A percentile compares a stretch with the other conserved stretches of the same genome.
These are phyloP conservation scores for Coelopa pilipes DNA, from an alignment of 2,888 invertebrate genomes.

Conservation along the genomic window DNA sequence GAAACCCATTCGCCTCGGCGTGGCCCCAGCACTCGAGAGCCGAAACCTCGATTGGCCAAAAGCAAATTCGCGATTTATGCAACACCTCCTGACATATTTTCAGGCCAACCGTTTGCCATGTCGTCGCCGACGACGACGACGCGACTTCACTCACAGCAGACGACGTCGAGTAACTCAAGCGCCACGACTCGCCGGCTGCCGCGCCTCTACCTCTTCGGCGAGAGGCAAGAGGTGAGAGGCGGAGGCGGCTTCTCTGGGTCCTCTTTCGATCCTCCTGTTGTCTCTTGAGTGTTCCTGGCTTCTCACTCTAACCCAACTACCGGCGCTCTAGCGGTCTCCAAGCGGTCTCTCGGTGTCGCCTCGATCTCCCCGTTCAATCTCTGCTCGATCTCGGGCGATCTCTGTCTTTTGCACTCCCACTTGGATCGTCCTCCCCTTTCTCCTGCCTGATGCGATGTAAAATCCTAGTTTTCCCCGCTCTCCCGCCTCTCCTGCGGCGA, in stretches of 20 bases:
- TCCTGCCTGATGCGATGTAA: constrained; percentile 11
- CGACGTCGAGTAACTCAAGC: background rate
- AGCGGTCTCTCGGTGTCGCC: background rate
- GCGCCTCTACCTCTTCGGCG: background rate
- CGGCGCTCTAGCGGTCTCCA: background rate
- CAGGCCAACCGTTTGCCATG: constrained; percentile 43
- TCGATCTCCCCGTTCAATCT: too few species aligned
- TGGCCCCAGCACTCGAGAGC: background rate
- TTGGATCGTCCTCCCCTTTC: background rate
- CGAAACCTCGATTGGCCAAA: background rate
- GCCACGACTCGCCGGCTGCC: constrained; percentile 11
- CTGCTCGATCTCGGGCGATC: too few species aligned
- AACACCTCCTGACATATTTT: constrained; percentile 52
- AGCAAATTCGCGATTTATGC: constrained; percentile 47
- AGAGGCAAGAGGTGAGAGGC: background rate
- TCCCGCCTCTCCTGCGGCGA: constrained; percentile 5
- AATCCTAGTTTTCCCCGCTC: background rate
- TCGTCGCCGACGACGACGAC: constrained; percentile 37
- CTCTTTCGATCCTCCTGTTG: background rate
- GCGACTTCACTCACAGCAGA: constrained; percentile 23
- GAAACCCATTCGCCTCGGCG: background rate
- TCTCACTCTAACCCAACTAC: too few species aligned
- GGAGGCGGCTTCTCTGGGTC: too few species aligned
- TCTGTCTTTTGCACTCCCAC: too few species aligned
- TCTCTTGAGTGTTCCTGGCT: background rate